phyloP scores from a whole-genome alignment of 92 coral and sea anemone genomes.

The Paramuricea clavata region DNA sequence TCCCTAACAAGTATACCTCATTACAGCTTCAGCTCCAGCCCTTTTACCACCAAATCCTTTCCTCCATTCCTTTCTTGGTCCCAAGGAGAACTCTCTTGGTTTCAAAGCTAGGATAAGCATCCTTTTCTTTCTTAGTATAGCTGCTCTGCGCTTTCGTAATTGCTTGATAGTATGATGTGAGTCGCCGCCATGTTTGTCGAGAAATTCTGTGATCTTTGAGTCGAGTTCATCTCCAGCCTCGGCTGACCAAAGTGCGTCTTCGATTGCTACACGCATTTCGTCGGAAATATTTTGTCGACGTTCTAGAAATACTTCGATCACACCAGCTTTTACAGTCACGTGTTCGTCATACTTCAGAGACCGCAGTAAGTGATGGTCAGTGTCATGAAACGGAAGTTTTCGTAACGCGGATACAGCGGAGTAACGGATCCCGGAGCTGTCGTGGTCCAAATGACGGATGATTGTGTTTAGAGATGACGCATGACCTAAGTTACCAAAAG shows the following conservation, averaged over 20 bases:
- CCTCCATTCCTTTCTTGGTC: constrained; percentile 74
- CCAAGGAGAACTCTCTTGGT: constrained; percentile 80
- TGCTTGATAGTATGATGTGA: constrained; percentile 65
- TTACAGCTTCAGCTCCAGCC: constrained; percentile 82
- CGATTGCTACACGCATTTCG: constrained; percentile 69
- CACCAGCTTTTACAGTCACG: constrained; percentile 83
- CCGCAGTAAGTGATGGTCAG: constrained; percentile 68
- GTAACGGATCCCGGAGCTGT: constrained; percentile 82
- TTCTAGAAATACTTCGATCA: constrained; percentile 80
- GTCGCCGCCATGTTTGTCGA: constrained; percentile 79
- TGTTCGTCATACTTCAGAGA: constrained; percentile 78
- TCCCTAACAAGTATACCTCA: constrained; percentile 36
- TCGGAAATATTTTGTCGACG: constrained; percentile 74
- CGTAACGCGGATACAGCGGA: constrained; percentile 89
- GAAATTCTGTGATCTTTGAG: constrained; percentile 67
- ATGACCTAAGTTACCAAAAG: constrained; percentile 90
- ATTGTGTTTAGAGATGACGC: constrained; percentile 70
- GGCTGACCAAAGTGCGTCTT: constrained; percentile 82
- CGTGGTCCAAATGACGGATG: constrained; percentile 80
- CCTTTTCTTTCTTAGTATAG: constrained; percentile 74
- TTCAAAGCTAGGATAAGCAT: constrained; percentile 78
- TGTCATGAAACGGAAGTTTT: constrained; percentile 73
- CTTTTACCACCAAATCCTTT: constrained; percentile 80
- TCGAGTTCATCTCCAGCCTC: constrained; percentile 77
- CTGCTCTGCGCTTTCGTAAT: constrained; percentile 64